phyloP scores from a whole-genome alignment of 2,113 vertebrate genomes.

The Steatornis caripensis region DNA sequence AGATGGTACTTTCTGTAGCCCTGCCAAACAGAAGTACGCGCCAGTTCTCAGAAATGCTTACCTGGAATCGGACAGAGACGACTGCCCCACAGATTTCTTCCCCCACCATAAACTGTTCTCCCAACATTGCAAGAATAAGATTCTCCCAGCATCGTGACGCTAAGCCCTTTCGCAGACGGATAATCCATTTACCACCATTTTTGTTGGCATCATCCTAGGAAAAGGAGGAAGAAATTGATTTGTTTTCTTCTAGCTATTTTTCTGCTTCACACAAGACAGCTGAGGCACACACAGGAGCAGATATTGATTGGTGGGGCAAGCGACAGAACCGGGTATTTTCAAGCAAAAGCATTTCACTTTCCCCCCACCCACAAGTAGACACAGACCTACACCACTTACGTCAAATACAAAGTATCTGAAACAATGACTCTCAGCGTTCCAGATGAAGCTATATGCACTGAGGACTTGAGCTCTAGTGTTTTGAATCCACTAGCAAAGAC shows the following conservation, averaged over 20 bases:
- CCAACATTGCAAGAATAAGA: slow-evolving; percentile 82
- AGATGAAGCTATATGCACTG: background rate
- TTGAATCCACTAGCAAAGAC: background rate
- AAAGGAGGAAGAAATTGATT: slow-evolving; percentile 21
- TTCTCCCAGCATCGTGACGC: slow-evolving; percentile 85
- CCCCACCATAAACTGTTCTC: slow-evolving; percentile 84
- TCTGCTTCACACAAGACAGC: background rate
- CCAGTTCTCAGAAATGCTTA: slow-evolving; percentile 22
- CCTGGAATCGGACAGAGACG: slow-evolving; percentile 84
- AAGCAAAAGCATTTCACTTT: background rate
- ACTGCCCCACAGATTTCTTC: slow-evolving; percentile 85
- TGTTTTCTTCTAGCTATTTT: slow-evolving; percentile 23
- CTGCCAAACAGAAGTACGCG: accelerated
- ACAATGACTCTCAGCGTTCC: background rate
- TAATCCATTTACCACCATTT: slow-evolving; percentile 86
- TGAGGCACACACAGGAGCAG: background rate
- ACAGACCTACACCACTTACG: background rate
- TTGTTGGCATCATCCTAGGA: slow-evolving; percentile 84
- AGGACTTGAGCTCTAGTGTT: background rate
- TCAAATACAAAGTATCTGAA: slow-evolving; percentile 3
- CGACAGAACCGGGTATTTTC: background rate
- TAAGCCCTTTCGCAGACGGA: slow-evolving; percentile 81
- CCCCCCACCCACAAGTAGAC: background rate
- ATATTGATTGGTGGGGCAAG: slow-evolving; percentile 28
- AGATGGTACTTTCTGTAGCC: background rate